Conservation (phyloP, 2,113 vertebrate genomes). For the Nothobranchius kuhntae region DNA sequence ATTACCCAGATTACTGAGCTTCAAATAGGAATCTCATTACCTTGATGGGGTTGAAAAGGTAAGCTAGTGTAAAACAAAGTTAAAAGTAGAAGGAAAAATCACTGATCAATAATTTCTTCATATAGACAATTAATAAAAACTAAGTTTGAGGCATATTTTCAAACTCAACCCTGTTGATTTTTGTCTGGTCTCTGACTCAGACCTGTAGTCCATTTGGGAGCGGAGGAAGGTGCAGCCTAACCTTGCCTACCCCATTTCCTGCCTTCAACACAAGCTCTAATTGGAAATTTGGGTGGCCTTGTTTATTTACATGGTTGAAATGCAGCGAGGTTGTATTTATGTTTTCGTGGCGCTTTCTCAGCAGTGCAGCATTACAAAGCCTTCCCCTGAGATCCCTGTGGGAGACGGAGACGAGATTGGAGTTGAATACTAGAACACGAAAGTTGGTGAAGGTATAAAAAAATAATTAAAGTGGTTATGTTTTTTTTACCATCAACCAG, state of each 20-base stretch:
- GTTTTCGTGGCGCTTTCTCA: slow-evolving; percentile 97
- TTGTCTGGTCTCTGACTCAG: slow-evolving; percentile 36
- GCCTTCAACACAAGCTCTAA: slow-evolving; percentile 92
- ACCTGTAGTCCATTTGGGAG: slow-evolving; percentile 28
- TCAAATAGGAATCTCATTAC: slow-evolving; percentile 44
- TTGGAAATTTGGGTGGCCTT: slow-evolving; percentile 99
- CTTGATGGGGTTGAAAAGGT: slow-evolving; percentile 56
- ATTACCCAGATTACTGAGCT: too few relatives aligned
- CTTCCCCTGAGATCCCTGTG: slow-evolving; percentile 74
- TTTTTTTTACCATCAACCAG: too few relatives aligned
- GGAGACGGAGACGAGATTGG: slow-evolving; percentile 48
- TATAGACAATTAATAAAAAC: slow-evolving; percentile 2
- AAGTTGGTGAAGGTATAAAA: too few relatives aligned
- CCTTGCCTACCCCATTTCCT: slow-evolving; percentile 89
- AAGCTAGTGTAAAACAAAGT: slow-evolving; percentile 5
- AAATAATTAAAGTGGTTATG: too few relatives aligned
- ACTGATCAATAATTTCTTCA: not conserved
- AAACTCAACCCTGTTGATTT: too few relatives aligned
- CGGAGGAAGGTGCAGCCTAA: slow-evolving; percentile 66
- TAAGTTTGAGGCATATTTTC: not conserved
- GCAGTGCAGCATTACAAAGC: slow-evolving; percentile 91
- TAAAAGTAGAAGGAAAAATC: slow-evolving; percentile 10
- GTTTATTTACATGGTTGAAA: slow-evolving; percentile 99
- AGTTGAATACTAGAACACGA: not conserved
- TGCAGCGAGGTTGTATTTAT: slow-evolving; percentile 92